These are phyloP conservation scores for Ciconia stormi DNA, from an alignment of 2,113 vertebrate species.

Conservation along the genomic window DNA sequence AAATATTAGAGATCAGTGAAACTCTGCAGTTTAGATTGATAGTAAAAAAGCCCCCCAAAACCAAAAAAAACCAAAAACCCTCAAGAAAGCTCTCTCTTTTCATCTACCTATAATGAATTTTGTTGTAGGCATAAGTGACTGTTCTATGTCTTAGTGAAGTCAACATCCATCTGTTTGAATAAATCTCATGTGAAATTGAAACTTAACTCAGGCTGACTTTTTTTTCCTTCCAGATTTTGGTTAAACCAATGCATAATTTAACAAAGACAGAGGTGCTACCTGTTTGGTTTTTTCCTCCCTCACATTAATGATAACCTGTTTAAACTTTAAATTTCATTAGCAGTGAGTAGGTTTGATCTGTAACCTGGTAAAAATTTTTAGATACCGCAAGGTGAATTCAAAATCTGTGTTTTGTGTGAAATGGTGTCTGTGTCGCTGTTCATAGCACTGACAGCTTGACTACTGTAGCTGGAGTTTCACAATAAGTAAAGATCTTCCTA, in stretches of 20 bases:
- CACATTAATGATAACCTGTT: neutral
- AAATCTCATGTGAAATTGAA: neutral
- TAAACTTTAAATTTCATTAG: neutral
- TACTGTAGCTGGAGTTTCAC: neutral
- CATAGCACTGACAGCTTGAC: neutral
- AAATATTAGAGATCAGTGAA: neutral
- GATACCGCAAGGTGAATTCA: neutral
- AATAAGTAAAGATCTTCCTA: neutral
- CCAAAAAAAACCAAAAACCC: neutral
- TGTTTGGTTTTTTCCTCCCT: neutral
- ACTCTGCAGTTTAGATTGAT: neutral
- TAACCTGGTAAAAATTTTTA: neutral
- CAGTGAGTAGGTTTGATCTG: neutral
- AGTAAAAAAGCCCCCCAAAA: no score
- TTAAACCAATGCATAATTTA: neutral
- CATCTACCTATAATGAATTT: neutral
- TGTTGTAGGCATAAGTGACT: neutral
- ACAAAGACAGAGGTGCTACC: neutral
- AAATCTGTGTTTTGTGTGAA: neutral
- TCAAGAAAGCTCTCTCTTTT: neutral
- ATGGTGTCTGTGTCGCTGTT: fast-evolving
- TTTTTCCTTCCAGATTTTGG: neutral
- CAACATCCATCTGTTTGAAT: neutral
- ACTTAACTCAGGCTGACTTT: neutral
- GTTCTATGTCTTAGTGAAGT: neutral